phyloP scores from a whole-genome alignment of 2,113 vertebrate genomes.

The Cyanoderma ruficeps region DNA sequence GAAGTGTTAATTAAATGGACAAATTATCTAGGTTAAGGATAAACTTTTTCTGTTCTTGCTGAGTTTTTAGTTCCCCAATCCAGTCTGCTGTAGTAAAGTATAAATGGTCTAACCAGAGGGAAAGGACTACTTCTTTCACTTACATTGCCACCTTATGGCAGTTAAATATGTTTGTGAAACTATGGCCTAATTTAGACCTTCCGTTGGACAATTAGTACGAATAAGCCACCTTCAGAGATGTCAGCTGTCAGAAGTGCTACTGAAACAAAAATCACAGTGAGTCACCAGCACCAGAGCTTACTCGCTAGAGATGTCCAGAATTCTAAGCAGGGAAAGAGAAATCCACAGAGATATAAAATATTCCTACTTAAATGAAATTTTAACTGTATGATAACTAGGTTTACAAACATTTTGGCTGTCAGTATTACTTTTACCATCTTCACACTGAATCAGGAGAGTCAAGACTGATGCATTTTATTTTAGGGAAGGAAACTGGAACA shows the following conservation, averaged over 20 bases:
- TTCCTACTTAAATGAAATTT: background rate
- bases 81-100: background rate
- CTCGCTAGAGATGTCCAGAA: background rate
- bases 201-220: conserved; percentile 2
- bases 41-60: background rate
- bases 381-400: background rate
- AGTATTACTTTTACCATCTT: background rate
- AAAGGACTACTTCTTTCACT: background rate
- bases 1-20: background rate
- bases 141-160: background rate
- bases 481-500: background rate
- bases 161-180: background rate
- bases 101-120: background rate
- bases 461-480: background rate
- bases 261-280: conserved; percentile 27
- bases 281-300: conserved; percentile 4
- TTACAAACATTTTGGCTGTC: background rate
- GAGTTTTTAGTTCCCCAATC: background rate
- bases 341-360: background rate
- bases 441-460: background rate
- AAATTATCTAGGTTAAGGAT: background rate
- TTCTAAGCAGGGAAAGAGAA: background rate
- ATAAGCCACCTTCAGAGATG: background rate
- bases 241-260: conserved; percentile 34
- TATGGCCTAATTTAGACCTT: background rate